Evolutionary conservation across 2,888 invertebrate genomes (phyloP).

Genomic region (Thera britannica): DNA sequence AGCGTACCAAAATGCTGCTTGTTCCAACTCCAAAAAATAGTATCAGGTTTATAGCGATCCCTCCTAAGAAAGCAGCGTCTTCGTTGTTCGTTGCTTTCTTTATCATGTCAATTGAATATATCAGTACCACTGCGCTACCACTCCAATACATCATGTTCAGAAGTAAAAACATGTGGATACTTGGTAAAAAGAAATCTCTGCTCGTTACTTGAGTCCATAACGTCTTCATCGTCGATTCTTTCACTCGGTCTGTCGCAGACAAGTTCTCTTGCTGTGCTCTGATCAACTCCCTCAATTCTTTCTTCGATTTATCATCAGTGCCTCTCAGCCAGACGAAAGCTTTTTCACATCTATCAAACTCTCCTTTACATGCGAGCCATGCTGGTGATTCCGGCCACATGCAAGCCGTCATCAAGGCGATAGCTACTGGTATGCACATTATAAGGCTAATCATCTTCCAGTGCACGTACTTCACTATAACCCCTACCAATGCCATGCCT

Average conservation of each 20-base stretch:
- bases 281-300: constrained; percentile 32
- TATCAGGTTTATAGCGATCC: constrained; percentile 7
- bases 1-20: not conserved
- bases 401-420: constrained; percentile 26
- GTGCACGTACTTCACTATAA: constrained; percentile 26
- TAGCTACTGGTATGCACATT: constrained; percentile 24
- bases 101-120: constrained; percentile 32
- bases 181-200: constrained; percentile 40
- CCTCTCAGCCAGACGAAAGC: constrained; percentile 41
- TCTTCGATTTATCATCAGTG: constrained; percentile 22
- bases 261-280: constrained; percentile 17
- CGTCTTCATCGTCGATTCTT: constrained; percentile 1
- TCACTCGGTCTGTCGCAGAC: not conserved
- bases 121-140: constrained; percentile 26
- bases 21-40: not conserved
- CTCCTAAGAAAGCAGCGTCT: constrained; percentile 23
- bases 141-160: constrained; percentile 39
- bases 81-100: constrained; percentile 24
- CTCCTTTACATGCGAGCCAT: constrained; percentile 41
- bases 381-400: constrained; percentile 41
- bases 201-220: constrained; percentile 13
- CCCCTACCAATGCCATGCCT: constrained; percentile 21
- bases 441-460: constrained; percentile 33
- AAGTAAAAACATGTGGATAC: constrained; percentile 30
- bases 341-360: constrained; percentile 34